Evolutionary conservation across 2,113 vertebrate genomes (phyloP), one percentile per base, ranked within the genome.

Genomic region (Panurus biarmicus): DNA sequence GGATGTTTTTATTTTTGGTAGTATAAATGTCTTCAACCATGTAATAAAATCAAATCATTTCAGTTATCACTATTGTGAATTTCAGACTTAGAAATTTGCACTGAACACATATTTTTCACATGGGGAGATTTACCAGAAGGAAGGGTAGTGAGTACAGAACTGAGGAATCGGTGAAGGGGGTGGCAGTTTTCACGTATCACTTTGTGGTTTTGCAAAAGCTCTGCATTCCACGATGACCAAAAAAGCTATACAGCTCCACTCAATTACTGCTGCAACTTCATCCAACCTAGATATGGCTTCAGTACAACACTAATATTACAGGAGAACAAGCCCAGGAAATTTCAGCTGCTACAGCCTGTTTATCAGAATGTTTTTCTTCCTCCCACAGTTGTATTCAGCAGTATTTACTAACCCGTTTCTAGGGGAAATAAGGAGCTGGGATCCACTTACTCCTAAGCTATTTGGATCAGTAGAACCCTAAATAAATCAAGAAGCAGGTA

Each of bases 331-430:
- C 61, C 53, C 69, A 78, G 71, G 42, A 89, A 92, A 92, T 89
- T 92, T 94, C 87, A 94, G 89, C 70, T 95, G 80, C 89, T 94
- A 57, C 36, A 89, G 86, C 20, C 70, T 76, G 67, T 77, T 95
- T 88, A 64, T 72, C 79, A 87, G 72, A 91, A 91, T 44, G 67
- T 8, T 87, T 90, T 90, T 91, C 60, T 93, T 90, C 80, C 73
- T 93, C 89, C 69, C 82, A 82, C 51, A 73, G 64, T 73, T 90
- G 51, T 60, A 66, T 45, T 91, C 76, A 91, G 51, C 35, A 64
- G 44, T 79, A 82, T 85, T 89, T 90, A 71, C 64, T 91, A 77
- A 89, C 45, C 40, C 74, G n/a, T 77, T 94, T 93, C 75, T 77
- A 88, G 75, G 61, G n/a, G 42, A 90, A 93, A 73, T 94, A 77